Percentiles rank a stretch among this genome's conserved stretches.
phyloP scores from a whole-genome alignment of 2,888 invertebrate genomes.

The Hoplodrina blanda region DNA sequence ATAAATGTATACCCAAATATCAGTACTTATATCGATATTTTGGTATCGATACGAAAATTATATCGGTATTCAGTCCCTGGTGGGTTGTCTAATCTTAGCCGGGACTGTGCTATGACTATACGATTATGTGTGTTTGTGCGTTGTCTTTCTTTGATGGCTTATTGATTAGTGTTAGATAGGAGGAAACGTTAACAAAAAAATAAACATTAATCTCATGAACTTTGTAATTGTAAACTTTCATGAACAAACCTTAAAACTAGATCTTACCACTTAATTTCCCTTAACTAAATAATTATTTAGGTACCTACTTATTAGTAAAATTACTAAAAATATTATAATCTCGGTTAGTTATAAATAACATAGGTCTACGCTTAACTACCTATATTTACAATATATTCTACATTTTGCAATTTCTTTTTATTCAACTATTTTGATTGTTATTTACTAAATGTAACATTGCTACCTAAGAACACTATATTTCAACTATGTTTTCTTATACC shows the following conservation, averaged over 20 bases:
- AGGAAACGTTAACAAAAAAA: background rate
- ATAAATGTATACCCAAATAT: too few relatives aligned
- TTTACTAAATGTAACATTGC: background rate
- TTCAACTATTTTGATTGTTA: background rate
- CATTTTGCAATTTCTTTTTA: too few relatives aligned
- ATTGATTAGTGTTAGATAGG: background rate
- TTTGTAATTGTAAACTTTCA: slow-evolving; percentile 20
- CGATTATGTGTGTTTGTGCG: background rate
- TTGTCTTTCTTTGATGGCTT: background rate
- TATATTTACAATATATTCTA: slow-evolving; percentile 27
- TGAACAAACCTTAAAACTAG: slow-evolving; percentile 25
- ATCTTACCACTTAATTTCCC: background rate
- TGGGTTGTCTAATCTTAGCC: slow-evolving; percentile 11
- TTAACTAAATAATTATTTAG: background rate
- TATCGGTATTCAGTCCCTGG: too few relatives aligned
- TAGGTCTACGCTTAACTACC: background rate
- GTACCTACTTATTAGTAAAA: background rate
- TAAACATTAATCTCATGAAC: background rate
- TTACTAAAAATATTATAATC: background rate
- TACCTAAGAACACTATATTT: background rate
- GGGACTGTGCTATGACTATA: background rate
- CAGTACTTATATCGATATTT: too few relatives aligned
- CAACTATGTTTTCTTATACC: background rate
- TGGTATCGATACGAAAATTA: too few relatives aligned
- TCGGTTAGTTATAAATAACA: background rate